Conservation (phyloP, 2,888 invertebrate genomes). For the Lithosia quadra region DNA sequence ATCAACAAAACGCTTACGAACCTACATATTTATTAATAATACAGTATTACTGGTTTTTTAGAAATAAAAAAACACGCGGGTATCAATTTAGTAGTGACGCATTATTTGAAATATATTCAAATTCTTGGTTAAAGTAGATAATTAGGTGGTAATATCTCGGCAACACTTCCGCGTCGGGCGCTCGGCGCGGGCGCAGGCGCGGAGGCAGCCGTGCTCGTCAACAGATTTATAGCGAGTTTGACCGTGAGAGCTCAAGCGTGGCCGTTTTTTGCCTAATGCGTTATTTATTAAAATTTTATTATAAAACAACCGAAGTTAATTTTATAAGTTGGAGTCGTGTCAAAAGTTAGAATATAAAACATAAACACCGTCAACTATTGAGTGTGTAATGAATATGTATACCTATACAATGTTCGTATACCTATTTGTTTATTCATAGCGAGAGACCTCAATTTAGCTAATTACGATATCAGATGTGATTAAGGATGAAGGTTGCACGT, state of each 20-base stretch:
- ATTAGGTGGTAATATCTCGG: conserved; percentile 69
- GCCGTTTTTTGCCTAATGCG: conserved; percentile 83
- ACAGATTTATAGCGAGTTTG: conserved; percentile 83
- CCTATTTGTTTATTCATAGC: conserved; percentile 68
- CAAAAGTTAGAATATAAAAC: conserved; percentile 68
- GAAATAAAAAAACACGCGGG: conserved; percentile 38
- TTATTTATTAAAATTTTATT: conserved; percentile 85
- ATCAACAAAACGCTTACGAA: neutral
- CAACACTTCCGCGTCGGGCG: conserved; percentile 70
- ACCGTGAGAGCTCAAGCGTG: conserved; percentile 83
- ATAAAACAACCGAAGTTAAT: conserved; percentile 77
- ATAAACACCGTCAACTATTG: conserved; percentile 69
- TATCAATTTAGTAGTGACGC: conserved; percentile 56
- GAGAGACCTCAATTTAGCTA: conserved; percentile 64
- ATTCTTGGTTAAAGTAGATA: conserved; percentile 64
- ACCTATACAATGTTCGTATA: conserved; percentile 57
- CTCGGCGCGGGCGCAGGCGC: conserved; percentile 30
- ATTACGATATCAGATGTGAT: conserved; percentile 60
- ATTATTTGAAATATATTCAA: conserved; percentile 62
- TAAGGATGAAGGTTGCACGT: conserved; percentile 53
- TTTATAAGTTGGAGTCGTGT: conserved; percentile 69
- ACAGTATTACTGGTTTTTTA: conserved; percentile 10
- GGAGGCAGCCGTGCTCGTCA: conserved; percentile 64
- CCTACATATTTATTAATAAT: conserved; percentile 7
- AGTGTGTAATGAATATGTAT: conserved; percentile 72